phyloP scores from a whole-genome alignment of 1,140 invertebrate species.

The Pissodes strobi region DNA sequence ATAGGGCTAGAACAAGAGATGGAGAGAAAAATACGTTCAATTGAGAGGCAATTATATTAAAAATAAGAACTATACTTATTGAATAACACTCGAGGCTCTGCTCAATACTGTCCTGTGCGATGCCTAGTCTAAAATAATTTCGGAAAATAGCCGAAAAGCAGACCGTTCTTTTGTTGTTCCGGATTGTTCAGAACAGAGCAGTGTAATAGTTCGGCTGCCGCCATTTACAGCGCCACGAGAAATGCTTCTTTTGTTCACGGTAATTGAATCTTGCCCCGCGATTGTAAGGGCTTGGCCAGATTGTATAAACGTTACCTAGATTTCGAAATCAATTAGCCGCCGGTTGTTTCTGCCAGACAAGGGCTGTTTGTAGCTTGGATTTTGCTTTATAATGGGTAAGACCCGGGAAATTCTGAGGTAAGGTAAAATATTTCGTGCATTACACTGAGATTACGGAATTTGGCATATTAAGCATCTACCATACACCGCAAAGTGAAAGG shows the following conservation, averaged over 20 bases:
- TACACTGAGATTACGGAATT: too few species aligned
- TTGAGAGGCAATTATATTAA: too few species aligned
- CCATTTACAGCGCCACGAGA: slow-evolving; percentile 48
- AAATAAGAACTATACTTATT: too few species aligned
- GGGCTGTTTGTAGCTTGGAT: slow-evolving; percentile 12
- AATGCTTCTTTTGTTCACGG: slow-evolving; percentile 52
- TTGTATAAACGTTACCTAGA: slow-evolving; percentile 50
- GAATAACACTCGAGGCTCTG: too few species aligned
- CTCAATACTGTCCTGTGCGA: too few species aligned
- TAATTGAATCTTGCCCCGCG: slow-evolving; percentile 51
- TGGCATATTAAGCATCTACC: too few species aligned
- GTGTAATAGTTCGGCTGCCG: slow-evolving; percentile 48
- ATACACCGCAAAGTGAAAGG: too few species aligned
- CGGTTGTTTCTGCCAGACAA: slow-evolving; percentile 33
- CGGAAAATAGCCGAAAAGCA: slow-evolving; percentile 20
- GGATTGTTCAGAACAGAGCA: slow-evolving; percentile 32
- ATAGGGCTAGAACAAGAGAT: too few species aligned
- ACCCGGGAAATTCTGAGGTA: too few species aligned
- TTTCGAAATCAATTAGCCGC: slow-evolving; percentile 49
- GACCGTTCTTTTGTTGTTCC: slow-evolving; percentile 27
- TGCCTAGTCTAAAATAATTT: background rate
- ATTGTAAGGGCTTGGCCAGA: slow-evolving; percentile 44
- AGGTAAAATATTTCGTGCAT: too few species aligned
- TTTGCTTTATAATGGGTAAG: slow-evolving; percentile 15
- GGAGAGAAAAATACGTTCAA: too few species aligned